Base-by-base conservation (phyloP, 2,797 vertebrate genomes). In the Furcifer pardalis region DNA sequence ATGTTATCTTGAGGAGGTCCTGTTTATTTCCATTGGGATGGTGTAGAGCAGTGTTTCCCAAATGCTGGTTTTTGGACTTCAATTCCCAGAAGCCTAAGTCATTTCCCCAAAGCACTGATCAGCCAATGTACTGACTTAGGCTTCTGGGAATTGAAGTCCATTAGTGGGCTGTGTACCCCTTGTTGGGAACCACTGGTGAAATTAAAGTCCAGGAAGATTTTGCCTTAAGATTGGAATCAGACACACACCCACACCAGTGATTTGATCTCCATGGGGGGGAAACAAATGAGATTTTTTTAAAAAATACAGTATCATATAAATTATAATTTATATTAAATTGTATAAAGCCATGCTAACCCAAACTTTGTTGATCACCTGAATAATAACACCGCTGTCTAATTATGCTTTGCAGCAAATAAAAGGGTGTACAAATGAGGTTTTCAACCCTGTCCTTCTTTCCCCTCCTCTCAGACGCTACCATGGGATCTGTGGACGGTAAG, bases 401-500 rank as follows among this genome's bases (percentile, higher is more conserved):
- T 81, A 81, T 84, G 30, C 82, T 81, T 80, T 84, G 40, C 65
- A 86, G 79, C 73, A 81, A 69, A 49, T 73, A 66, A 69, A 49
- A 86, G 1, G 27, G 17, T 81, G 69, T 49, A 63, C 12, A 88
- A 85, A 90, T 1, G n/a, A 3, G 86, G 27, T 91, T 93, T 93
- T 89, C 92, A 73, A 94, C 3, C 68, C 2, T 23, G 30, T 90
- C 85, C 90, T 89, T 87, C 83, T 63, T 89, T 56, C 7, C 3
- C 89, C 89, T 85, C 81, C 83, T 94, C 95, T 86, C 93, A 99
- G 98, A 98, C 97, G 35, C 95, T 99, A 65, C 98, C 98, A 1
- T 99, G 98, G 98, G 98, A 99, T 89, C 95, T 99, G 44, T 99
- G 98, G 98, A 96, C 98, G 97, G 98, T 99, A 96, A 98, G 98